Conservation (phyloP, 2,888 invertebrate species). For the Helobdella robusta region DNA sequence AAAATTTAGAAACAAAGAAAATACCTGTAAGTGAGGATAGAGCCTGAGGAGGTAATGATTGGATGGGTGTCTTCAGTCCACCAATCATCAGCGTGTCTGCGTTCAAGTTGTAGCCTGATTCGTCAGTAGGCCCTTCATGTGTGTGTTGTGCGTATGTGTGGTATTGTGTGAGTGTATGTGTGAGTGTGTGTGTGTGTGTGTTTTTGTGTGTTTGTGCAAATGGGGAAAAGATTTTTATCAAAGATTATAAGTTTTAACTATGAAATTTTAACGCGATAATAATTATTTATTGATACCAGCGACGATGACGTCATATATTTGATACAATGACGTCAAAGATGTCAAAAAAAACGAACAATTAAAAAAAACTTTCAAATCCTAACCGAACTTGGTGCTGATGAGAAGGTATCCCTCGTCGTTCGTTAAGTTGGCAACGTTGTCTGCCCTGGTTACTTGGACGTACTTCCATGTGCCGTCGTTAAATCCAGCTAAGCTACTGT, state of each 20-base stretch:
- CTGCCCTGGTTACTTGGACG: conserved; percentile 31
- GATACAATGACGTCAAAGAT: not conserved
- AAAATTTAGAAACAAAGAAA: not conserved
- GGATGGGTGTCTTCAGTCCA: conserved; percentile 1
- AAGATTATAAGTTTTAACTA: no score
- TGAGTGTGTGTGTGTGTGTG: no score
- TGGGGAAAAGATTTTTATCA: no score
- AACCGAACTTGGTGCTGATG: conserved; percentile 31
- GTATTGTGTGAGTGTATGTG: no score
- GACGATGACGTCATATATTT: no score
- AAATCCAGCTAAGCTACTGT: conserved; percentile 24
- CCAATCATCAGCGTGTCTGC: conserved; percentile 14
- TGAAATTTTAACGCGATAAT: no score
- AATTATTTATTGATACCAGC: no score
- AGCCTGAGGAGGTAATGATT: not conserved
- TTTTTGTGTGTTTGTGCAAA: no score
- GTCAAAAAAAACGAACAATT: not conserved
- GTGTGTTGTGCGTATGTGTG: no score
- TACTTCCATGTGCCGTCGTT: conserved; percentile 36
- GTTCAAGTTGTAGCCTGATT: conserved; percentile 20
- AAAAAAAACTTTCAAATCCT: not conserved
- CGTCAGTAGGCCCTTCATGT: not conserved
- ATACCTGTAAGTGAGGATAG: not conserved
- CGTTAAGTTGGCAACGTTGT: conserved; percentile 33
- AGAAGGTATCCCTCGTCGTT: conserved; percentile 30